Percentiles rank a stretch among this genome's conserved stretches.
Evolutionary conservation across 2,113 vertebrate species (phyloP).

Genomic region (Zeus faber): DNA sequence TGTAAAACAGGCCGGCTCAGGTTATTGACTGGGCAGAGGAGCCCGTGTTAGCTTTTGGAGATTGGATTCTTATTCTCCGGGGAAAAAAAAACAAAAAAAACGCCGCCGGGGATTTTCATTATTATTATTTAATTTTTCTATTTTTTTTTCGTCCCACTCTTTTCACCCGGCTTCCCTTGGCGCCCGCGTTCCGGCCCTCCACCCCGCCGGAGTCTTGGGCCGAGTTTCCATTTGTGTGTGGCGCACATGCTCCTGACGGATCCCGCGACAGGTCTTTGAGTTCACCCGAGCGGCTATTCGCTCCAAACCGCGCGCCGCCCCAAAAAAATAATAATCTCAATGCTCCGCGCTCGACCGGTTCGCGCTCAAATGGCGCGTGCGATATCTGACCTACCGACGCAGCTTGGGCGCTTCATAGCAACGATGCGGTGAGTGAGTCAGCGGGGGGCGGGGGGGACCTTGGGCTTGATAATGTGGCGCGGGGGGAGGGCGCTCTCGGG

Average conservation of each 20-base stretch:
- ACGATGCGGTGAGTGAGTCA: no score
- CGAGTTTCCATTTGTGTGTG: slow-evolving; percentile 25
- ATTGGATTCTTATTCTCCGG: slow-evolving; percentile 39
- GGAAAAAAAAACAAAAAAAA: slow-evolving; percentile 10
- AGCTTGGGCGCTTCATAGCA: no score
- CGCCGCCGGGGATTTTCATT: neutral
- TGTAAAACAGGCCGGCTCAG: slow-evolving; percentile 50
- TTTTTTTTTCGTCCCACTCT: neutral
- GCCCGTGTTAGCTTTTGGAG: slow-evolving; percentile 51
- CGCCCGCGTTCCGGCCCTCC: no score
- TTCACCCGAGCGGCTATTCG: slow-evolving; percentile 33
- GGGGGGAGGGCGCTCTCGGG: no score
- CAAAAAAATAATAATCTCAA: no score
- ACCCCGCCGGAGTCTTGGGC: no score
- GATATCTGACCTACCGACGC: no score
- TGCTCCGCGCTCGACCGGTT: slow-evolving; percentile 24
- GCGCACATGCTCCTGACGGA: slow-evolving; percentile 17
- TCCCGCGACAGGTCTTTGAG: slow-evolving; percentile 31
- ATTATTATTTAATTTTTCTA: neutral
- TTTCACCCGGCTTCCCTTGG: neutral
- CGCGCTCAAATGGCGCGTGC: slow-evolving; percentile 30
- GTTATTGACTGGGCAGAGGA: slow-evolving; percentile 50
- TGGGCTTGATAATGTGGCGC: no score
- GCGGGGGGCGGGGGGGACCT: no score
- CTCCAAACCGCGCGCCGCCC: no score